Evolutionary conservation across 1,140 invertebrate species (phyloP), one percentile per base, ranked within the genome.

Genomic region (Ceratitis capitata): DNA sequence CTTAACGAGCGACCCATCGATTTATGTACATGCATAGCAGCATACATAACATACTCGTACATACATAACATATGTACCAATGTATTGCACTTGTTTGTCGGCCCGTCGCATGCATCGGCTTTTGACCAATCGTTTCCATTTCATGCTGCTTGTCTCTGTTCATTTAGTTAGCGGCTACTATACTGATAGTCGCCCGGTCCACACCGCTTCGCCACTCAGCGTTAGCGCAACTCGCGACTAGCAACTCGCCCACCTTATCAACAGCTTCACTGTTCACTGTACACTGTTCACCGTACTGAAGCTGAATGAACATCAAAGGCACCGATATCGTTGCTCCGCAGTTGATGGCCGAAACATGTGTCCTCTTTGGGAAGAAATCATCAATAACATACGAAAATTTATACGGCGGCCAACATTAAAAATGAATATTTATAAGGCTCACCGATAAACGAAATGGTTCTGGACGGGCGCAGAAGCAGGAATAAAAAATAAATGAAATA

Each of bases 321-420:
- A n/a, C 26, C 23, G 32, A 45, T 4, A 4, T 23, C n/a, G 69
- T 6, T 56, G n/a, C 51, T 19, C 49, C 32, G 82, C 82, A 14
- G 82, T 53, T 83, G 82, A 53, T 83, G 49, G 82, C 32, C 49
- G 82, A 53, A 83, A 83, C 82, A 83, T 83, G 82, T 83, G 82
- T 83, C 82, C 82, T 53, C 82, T 83, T 83, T 83, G 82, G 69
- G 69, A 83, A 83, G 82, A 83, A 83, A 83, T 83, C 82, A 83
- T 83, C 49, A 83, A 83, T 83, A 83, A 83, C 82, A 83, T 83
- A 51, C 45, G 82, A 51, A 83, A 83, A 83, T 83, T 83, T 83
- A 83, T 83, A 83, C 23, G 45, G 82, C 82, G 82, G 45, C 53
- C 45, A 83, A 53, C 82, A 83, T 83, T 83, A 83, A 83, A 83